phyloP scores from a whole-genome alignment of 2,888 invertebrate species.

The Marasmarcha lunaedactyla region DNA sequence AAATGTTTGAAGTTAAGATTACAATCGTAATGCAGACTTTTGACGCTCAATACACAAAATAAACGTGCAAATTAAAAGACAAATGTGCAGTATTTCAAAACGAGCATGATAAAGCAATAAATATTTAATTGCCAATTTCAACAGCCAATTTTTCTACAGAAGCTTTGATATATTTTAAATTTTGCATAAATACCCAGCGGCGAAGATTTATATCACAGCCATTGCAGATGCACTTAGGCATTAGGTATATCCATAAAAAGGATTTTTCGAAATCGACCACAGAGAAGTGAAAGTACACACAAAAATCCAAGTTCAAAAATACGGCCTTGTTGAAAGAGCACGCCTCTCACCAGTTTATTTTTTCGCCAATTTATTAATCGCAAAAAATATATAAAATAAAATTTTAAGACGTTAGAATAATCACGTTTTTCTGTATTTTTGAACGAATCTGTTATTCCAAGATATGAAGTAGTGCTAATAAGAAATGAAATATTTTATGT shows the following conservation, averaged over 20 bases:
- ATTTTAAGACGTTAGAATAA: constrained; percentile 17
- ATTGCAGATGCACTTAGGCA: constrained; percentile 54
- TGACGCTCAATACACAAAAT: no score
- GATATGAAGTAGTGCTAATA: no score
- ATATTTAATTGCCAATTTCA: no score
- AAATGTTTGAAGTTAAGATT: no score
- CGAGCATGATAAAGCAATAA: no score
- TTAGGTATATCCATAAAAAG: constrained; percentile 48
- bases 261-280: constrained; percentile 30
- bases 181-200: constrained; percentile 42
- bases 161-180: background rate
- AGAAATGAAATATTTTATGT: no score
- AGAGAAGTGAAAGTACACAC: constrained; percentile 21
- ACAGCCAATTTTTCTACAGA: background rate
- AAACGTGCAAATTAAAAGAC: no score
- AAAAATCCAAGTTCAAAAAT: no score
- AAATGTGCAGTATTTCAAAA: background rate
- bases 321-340: no score
- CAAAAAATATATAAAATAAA: background rate
- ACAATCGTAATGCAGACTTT: no score
- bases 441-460: no score
- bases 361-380: no score
- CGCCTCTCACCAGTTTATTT: background rate
- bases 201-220: constrained; percentile 55
- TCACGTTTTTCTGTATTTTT: constrained; percentile 31